These are phyloP conservation scores for Aplysina aerophoba DNA, from an alignment of 37 sponge, comb jelly and placozoan species.

Conservation along the genomic window DNA sequence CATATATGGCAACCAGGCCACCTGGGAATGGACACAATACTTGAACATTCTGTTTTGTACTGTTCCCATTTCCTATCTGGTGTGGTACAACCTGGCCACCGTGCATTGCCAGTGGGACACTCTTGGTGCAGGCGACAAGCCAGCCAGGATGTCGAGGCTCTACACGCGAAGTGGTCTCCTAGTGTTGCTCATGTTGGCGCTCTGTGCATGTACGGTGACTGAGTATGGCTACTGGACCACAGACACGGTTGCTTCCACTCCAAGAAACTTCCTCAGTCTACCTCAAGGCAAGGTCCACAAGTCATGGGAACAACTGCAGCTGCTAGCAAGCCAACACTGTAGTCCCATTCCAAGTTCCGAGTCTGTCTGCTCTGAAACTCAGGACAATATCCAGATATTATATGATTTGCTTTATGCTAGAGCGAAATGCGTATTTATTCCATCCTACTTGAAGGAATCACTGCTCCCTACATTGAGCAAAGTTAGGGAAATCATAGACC, in stretches of 20 bases:
- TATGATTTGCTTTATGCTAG: too few relatives aligned
- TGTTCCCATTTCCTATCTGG: neutral
- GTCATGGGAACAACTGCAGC: neutral
- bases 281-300: too few relatives aligned
- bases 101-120: neutral
- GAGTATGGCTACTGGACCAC: too few relatives aligned
- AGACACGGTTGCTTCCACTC: neutral
- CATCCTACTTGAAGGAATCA: too few relatives aligned
- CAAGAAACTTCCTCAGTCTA: neutral
- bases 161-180: neutral
- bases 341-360: neutral
- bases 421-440: too few relatives aligned
- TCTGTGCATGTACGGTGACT: neutral
- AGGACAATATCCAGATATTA: too few relatives aligned
- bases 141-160: neutral
- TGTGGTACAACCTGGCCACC: neutral
- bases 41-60: neutral
- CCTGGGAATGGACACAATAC: neutral
- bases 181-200: neutral
- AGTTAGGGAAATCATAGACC: too few relatives aligned
- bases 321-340: neutral
- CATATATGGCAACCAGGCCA: too few relatives aligned
- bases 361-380: too few relatives aligned
- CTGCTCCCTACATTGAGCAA: too few relatives aligned
- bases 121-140: neutral